Conservation (phyloP, 1,140 invertebrate species). For the Fopius arisanus region DNA sequence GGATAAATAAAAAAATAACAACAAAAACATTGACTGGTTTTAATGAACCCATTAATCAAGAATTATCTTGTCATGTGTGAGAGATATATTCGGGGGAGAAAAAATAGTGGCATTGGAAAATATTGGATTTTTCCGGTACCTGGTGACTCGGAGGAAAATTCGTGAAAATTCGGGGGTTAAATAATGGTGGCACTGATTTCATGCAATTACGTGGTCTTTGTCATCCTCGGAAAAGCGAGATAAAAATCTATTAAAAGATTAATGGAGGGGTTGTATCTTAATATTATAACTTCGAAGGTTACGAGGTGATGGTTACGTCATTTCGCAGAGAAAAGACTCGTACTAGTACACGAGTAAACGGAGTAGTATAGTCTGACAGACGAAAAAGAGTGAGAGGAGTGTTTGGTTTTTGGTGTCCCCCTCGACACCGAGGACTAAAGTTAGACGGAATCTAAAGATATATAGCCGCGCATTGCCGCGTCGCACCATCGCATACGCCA, state of each 20-base stretch:
- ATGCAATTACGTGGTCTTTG: too few species aligned
- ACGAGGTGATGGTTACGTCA: constrained; percentile 30
- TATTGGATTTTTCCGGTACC: too few species aligned
- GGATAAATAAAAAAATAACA: too few species aligned
- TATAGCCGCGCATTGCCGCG: constrained; percentile 18
- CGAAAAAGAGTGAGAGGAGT: neutral
- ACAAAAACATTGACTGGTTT: neutral
- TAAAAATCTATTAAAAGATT: neutral
- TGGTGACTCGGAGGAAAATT: too few species aligned
- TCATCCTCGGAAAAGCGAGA: too few species aligned
- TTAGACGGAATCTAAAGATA: constrained; percentile 37
- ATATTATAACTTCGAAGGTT: constrained; percentile 29
- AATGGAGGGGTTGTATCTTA: neutral
- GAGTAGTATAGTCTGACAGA: neutral
- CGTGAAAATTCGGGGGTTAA: too few species aligned
- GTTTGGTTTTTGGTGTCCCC: constrained; percentile 12
- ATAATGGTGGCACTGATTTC: too few species aligned
- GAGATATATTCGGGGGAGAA: neutral
- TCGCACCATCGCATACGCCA: constrained; percentile 2
- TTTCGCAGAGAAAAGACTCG: constrained; percentile 21
- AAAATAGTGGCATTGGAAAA: neutral
- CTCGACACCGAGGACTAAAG: constrained; percentile 32
- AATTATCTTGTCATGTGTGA: neutral
- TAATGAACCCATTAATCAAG: neutral
- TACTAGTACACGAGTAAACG: neutral